Conservation (phyloP, 1,140 invertebrate species). For the Penaeus chinensis region DNA sequence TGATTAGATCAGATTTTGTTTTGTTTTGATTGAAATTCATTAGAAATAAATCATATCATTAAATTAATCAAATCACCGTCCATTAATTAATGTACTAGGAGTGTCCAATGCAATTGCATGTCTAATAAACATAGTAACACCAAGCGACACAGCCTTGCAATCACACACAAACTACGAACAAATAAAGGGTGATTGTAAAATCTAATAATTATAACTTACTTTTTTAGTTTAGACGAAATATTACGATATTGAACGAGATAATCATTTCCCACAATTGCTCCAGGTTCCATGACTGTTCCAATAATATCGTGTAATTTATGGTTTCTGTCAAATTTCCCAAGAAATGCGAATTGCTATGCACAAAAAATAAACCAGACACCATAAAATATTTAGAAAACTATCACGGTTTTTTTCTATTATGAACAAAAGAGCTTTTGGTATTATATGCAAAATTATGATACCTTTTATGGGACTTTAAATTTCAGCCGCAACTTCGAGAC, state of each 20-base stretch:
- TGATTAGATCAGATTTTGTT: no score
- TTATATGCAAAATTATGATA: background rate
- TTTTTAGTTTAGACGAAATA: slow-evolving; percentile 56
- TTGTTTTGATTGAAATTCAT: no score
- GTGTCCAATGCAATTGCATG: no score
- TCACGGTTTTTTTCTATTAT: background rate
- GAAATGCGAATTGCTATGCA: no score
- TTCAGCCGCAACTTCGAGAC: no score
- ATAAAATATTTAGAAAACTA: no score
- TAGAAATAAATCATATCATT: no score
- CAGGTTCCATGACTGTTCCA: slow-evolving; percentile 41
- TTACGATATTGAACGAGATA: slow-evolving; percentile 53
- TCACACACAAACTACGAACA: background rate
- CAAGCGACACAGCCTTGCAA: background rate
- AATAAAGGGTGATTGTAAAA: no score
- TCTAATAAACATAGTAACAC: background rate
- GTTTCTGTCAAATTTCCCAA: no score
- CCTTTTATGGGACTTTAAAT: background rate
- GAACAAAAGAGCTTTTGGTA: background rate
- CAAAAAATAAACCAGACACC: no score
- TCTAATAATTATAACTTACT: slow-evolving; percentile 27
- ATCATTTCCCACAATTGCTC: slow-evolving; percentile 34
- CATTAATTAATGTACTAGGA: no score
- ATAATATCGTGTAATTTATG: background rate
- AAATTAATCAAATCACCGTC: no score